Conservation (phyloP, 2,888 invertebrate genomes). For the Halocaridina rubra region DNA sequence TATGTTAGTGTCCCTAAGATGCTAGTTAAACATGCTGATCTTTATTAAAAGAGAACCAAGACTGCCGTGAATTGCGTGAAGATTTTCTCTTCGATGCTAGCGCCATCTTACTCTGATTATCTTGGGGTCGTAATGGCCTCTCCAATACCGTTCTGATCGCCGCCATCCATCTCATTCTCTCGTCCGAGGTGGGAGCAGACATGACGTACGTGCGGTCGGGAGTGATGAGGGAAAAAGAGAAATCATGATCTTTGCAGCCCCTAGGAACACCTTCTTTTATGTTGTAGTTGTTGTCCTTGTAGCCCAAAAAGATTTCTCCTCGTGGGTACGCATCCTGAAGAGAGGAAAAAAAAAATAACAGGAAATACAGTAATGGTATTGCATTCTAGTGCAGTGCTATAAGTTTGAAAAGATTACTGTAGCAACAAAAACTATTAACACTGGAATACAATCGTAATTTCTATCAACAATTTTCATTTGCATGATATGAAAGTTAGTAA, state of each 20-base stretch:
- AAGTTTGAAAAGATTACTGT: too few species aligned
- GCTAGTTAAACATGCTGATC: too few species aligned
- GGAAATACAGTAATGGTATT: too few species aligned
- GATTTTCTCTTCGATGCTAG: slow-evolving; percentile 12
- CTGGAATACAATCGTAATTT: too few species aligned
- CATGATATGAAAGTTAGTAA: too few species aligned
- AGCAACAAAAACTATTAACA: too few species aligned
- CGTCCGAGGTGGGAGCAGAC: slow-evolving; percentile 81
- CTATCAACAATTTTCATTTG: too few species aligned
- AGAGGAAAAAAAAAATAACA: slow-evolving; percentile 4
- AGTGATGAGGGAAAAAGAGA: slow-evolving; percentile 84
- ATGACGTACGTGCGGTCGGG: slow-evolving; percentile 82
- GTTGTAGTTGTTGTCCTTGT: slow-evolving; percentile 80
- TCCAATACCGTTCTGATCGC: slow-evolving; percentile 81
- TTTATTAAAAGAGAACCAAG: too few species aligned
- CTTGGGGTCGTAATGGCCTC: slow-evolving; percentile 82
- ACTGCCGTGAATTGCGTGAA: slow-evolving; percentile 25
- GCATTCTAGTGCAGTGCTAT: too few species aligned
- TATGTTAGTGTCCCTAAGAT: too few species aligned
- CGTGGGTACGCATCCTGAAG: slow-evolving; percentile 85
- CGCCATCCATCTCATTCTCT: slow-evolving; percentile 84
- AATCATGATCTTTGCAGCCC: slow-evolving; percentile 76
- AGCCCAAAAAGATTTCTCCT: slow-evolving; percentile 89
- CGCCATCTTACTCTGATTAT: slow-evolving; percentile 75
- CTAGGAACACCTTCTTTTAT: slow-evolving; percentile 77